Evolutionary conservation across 2,797 vertebrate genomes (phyloP).

Genomic region (Anisognathus igniventris): DNA sequence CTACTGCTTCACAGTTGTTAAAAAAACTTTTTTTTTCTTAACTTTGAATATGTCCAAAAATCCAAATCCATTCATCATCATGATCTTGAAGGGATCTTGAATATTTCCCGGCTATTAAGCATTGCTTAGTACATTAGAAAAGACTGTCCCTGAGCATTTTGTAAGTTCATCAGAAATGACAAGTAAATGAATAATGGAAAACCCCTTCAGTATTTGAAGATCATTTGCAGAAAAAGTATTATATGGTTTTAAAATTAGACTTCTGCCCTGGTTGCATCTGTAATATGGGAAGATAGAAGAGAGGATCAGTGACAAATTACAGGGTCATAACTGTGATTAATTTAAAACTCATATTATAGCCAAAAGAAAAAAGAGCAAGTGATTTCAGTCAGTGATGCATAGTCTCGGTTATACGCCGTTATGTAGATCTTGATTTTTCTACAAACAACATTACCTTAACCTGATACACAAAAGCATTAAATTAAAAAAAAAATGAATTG

Average conservation of each 20-base stretch:
- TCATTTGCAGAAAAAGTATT: background rate
- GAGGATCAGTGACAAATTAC: background rate
- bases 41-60: background rate
- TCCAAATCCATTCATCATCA: background rate
- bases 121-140: background rate
- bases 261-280: background rate
- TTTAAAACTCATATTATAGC: background rate
- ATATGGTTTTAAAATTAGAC: background rate
- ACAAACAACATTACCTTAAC: background rate
- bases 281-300: background rate
- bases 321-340: background rate
- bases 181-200: background rate
- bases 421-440: background rate
- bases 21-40: background rate
- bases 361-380: background rate
- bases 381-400: background rate
- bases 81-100: background rate
- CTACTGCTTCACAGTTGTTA: background rate
- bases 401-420: rapidly evolving
- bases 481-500: background rate
- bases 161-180: background rate
- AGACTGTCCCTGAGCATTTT: background rate
- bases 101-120: background rate
- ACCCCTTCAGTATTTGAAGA: background rate
- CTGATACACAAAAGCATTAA: background rate